phyloP scores from a whole-genome alignment of 2,888 invertebrate genomes.

The Himalopsyche tibetana region DNA sequence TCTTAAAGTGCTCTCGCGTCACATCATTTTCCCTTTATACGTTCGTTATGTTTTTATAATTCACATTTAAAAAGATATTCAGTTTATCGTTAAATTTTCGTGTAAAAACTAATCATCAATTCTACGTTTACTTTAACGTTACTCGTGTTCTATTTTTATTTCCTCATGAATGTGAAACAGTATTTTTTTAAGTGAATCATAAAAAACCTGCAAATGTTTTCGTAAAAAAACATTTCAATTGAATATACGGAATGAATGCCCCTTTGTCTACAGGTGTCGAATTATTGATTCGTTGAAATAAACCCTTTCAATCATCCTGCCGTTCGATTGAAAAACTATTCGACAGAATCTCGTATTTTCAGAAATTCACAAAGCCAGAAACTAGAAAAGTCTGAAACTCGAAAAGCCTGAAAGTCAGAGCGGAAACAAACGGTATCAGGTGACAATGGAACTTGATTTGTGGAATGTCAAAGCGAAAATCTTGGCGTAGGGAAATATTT shows the following conservation, averaged over 20 bases:
- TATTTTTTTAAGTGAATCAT: too few species aligned
- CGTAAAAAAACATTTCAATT: neutral
- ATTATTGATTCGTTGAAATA: slow-evolving; percentile 39
- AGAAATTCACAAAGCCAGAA: slow-evolving; percentile 9
- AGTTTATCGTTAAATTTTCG: too few species aligned
- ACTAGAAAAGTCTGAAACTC: neutral
- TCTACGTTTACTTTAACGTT: too few species aligned
- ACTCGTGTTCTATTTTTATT: too few species aligned
- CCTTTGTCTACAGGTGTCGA: slow-evolving; percentile 25
- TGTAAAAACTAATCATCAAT: too few species aligned
- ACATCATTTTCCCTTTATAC: too few species aligned
- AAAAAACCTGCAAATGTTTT: too few species aligned
- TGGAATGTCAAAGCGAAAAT: slow-evolving; percentile 35
- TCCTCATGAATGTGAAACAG: too few species aligned
- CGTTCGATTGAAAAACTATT: slow-evolving; percentile 4
- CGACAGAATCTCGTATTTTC: neutral
- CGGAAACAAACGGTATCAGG: slow-evolving; percentile 31
- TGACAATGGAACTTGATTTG: slow-evolving; percentile 37
- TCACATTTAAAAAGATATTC: too few species aligned
- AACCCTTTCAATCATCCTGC: slow-evolving; percentile 37
- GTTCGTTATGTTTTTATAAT: too few species aligned
- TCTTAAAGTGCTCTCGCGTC: too few species aligned
- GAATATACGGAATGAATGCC: neutral
- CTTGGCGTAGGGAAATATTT: slow-evolving; percentile 7
- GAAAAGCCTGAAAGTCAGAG: neutral